Conservation (phyloP, 2,113 vertebrate species). For the Trichechus manatus region DNA sequence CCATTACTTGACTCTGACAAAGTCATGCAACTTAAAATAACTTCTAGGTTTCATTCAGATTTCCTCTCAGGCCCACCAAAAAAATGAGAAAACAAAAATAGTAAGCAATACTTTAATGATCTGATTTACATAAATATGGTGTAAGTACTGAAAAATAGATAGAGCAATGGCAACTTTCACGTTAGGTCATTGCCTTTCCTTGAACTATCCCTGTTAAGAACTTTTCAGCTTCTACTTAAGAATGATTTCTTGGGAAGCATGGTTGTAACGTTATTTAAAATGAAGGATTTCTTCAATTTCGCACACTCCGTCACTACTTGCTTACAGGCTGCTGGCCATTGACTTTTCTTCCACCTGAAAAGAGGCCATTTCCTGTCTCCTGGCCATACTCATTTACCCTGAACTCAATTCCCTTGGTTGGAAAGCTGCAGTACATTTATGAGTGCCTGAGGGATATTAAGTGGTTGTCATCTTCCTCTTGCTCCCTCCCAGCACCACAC, state of each 20-base stretch:
- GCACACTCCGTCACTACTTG: background rate
- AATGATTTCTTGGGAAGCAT: background rate
- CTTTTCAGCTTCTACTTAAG: background rate
- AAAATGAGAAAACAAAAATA: background rate
- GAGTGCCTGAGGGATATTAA: conserved; percentile 43
- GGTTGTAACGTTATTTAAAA: background rate
- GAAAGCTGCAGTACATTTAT: conserved; percentile 62
- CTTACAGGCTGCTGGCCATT: background rate
- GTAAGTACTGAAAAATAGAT: background rate
- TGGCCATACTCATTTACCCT: background rate
- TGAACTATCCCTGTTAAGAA: background rate
- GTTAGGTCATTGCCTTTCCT: background rate
- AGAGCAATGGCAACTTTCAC: background rate
- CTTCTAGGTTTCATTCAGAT: background rate
- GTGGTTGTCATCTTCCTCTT: conserved; percentile 58
- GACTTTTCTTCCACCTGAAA: conserved; percentile 37
- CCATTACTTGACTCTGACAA: background rate
- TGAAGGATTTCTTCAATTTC: conserved; percentile 22
- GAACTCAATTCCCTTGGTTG: conserved; percentile 5
- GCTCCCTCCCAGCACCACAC: background rate
- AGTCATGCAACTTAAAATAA: background rate
- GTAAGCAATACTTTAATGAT: background rate
- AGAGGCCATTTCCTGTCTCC: conserved; percentile 53
- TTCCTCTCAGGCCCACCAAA: background rate
- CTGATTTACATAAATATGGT: background rate